Conservation (phyloP, 2,113 vertebrate genomes). For the Peromyscus californicus region DNA sequence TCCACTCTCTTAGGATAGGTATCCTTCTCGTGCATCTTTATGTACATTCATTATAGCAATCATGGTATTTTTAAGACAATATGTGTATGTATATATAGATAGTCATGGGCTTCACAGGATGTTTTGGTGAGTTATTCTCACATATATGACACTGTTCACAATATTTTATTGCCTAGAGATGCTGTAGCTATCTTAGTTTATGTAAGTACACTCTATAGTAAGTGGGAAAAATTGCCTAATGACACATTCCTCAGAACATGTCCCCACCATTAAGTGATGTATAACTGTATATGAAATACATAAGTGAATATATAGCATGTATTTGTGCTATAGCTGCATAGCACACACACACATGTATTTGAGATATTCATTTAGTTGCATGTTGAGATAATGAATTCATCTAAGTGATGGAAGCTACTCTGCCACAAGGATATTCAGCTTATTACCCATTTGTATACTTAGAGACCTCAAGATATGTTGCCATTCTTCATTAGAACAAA, state of each 20-base stretch:
- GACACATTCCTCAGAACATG: background rate
- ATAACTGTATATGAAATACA: background rate
- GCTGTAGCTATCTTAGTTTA: background rate
- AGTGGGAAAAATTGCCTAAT: background rate
- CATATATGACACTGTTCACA: background rate
- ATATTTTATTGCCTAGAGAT: background rate
- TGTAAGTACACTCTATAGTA: background rate
- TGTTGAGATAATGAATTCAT: background rate
- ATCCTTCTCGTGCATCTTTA: background rate
- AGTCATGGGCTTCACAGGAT: background rate
- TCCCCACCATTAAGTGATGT: background rate
- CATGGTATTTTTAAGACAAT: background rate
- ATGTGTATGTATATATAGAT: background rate
- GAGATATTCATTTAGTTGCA: background rate
- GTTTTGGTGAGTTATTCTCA: background rate
- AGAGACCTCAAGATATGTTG: background rate
- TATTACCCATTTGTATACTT: background rate
- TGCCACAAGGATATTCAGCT: background rate
- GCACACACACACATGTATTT: background rate
- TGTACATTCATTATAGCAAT: background rate
- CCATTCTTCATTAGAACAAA: background rate
- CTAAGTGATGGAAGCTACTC: background rate
- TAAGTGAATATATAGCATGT: background rate
- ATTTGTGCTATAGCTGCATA: background rate
- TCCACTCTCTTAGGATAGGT: rapidly evolving